Percentiles rank a stretch among this genome's conserved stretches.
phyloP scores from a whole-genome alignment of 2,113 vertebrate species.

The Rissa tridactyla region DNA sequence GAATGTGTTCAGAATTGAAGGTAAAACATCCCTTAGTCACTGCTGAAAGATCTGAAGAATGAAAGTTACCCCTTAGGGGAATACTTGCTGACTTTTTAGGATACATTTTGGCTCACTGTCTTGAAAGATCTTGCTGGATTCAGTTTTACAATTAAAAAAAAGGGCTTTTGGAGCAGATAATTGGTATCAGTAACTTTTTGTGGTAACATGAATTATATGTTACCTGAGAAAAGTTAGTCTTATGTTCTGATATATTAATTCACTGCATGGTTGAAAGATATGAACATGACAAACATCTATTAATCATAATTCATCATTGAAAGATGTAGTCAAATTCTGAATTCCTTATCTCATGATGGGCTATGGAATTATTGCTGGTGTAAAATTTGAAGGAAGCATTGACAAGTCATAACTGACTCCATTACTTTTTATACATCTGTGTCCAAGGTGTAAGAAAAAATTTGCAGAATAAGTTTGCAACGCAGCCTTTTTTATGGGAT shows the following conservation, averaged over 20 bases:
- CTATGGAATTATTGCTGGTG: neutral
- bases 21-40: neutral
- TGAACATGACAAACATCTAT: neutral
- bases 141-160: neutral
- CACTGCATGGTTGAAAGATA: neutral
- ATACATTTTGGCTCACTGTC: neutral
- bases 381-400: neutral
- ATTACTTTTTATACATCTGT: neutral
- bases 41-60: neutral
- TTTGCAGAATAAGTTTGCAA: neutral
- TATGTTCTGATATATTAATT: neutral
- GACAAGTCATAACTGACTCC: neutral
- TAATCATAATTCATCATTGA: neutral
- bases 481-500: neutral
- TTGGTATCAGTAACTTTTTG: neutral
- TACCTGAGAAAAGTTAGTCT: neutral
- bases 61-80: neutral
- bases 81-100: neutral
- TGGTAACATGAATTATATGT: neutral
- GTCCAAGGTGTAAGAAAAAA: neutral
- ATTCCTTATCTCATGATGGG: rapidly evolving
- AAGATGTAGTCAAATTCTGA: neutral
- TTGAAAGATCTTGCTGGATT: neutral
- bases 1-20: constrained; percentile 13
- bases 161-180: neutral